Evolutionary conservation across 1,140 invertebrate genomes (phyloP), one percentile per base, ranked within the genome.

Genomic region (Pristionchus pacificus): DNA sequence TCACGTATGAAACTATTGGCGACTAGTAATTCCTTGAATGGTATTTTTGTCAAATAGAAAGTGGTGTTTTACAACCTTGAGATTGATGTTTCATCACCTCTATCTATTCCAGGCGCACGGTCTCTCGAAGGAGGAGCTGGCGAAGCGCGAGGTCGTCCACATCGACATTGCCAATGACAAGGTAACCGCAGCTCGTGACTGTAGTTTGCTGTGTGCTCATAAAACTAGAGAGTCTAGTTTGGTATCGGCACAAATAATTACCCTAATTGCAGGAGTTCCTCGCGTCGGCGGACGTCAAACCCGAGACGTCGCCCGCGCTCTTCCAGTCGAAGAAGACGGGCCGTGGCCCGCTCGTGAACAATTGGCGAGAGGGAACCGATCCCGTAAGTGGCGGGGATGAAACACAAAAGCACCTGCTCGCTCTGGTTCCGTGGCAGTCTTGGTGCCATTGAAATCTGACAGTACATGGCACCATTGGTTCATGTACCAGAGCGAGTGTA

Each of bases 271-370:
- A 49, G 29, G 71, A 77, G 59, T 70, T 67, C 33, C 65, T 63
- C 57, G 69, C 62, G 38, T 29, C 55, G 6, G 61, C 84, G 77
- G 93, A 97, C 87, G 97, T 95, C 85, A 95, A 95, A 85, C 87
- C 89, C 59, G 89, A 91, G 72, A 91, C 92, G 84, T 93, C 96
- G 87, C 94, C 94, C 1, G 88, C 88, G 24, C 91, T 90, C 83
- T 96, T 93, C 84, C 91, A 91, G 82, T 97, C 94, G 67, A 84
- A 88, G 78, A 98, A 97, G 87, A 97, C 95, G 30, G 93, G 92
- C 57, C 67, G 96, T 78, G 96, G 96, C 19, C 95, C 94, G 27
- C 88, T 99, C 55, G 85, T 87, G 15, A 75, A 80, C 1, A 88
- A 90, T 49, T 96, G 94, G 93, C 90, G 89, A 83, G 78, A 84